Base-by-base conservation (phyloP, 1,140 invertebrate species). In the Heliconius hewitsoni region DNA sequence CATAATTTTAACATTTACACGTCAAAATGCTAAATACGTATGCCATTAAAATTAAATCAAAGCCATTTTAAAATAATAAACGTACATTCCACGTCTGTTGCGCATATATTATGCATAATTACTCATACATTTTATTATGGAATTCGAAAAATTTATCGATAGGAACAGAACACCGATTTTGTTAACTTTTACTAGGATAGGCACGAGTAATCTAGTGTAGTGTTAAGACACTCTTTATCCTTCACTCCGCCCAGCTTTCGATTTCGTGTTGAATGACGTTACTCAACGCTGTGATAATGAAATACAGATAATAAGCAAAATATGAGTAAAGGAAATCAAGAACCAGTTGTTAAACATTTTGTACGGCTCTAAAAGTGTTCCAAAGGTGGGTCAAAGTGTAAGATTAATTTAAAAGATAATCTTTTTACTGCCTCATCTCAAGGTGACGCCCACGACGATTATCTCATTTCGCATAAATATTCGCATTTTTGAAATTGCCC, bases 361-460 rank as follows among this genome's bases (percentile, higher is more conserved):
- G 74, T 72, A 39, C 50, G 52, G 30, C 66, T 80, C 79, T 70
- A 80, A 80, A 80, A 77, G 74, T 80, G 77, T 73, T 71, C 79
- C 74, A 80, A 75, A 81, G 60, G 78, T 78, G 73, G 80, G 76
- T 81, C 80, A 81, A 81, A 81, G 80, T 81, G 79, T 77, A 80
- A 79, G 78, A 83, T 83, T 76, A 83, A 83, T 83, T 81, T 81
- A n/a, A 30, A 30, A 79, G 80, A 83, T 83, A 83, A 79, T 70
- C 70, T 79, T 82, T 80, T 85, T 81, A 46, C 70, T 79, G 78
- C 78, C 78, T 85, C 83, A 77, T 82, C 81, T 84, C 84, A 86
- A 80, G 82, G 82, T 83, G 73, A 82, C 85, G 85, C 85, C 86
- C 82, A 85, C 83, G 72, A 79, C 78, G 76, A 81, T 83, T 83